Percentiles rank a stretch among this genome's conserved stretches.
Conservation (phyloP, 2,113 vertebrate genomes). For the Herpailurus yagouaroundi region DNA sequence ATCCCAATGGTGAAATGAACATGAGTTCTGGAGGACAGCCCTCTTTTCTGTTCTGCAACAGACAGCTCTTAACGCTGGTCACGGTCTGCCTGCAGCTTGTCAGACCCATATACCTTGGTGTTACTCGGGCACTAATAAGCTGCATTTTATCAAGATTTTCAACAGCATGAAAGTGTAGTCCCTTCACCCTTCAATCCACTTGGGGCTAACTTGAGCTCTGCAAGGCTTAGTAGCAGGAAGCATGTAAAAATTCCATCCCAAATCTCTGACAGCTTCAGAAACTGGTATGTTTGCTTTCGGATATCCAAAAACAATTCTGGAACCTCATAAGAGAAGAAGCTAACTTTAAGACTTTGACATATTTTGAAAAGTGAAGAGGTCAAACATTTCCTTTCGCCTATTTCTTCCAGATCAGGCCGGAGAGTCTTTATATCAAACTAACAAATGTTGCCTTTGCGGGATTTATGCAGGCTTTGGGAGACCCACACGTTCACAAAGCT, state of each 20-base stretch:
- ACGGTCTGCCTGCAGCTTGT: background rate
- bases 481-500: background rate
- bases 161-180: constrained; percentile 15
- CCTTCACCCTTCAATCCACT: constrained; percentile 43
- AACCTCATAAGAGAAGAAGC: background rate
- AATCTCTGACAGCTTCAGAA: constrained; percentile 43
- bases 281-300: background rate
- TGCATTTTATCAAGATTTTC: constrained; percentile 61
- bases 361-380: constrained; percentile 27
- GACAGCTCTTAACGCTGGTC: background rate
- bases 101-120: constrained; percentile 45
- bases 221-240: constrained; percentile 44
- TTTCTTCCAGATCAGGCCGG: background rate
- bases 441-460: background rate
- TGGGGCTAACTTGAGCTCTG: constrained; percentile 77
- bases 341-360: background rate
- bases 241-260: constrained; percentile 34
- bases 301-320: background rate
- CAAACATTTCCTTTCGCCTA: background rate
- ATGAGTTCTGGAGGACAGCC: background rate
- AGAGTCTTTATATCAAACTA: background rate
- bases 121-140: constrained; percentile 29
- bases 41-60: background rate
- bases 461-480: background rate
- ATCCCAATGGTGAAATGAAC: constrained; percentile 13